Conservation (phyloP, 2,888 invertebrate genomes). For the Habrosyne pyritoides region DNA sequence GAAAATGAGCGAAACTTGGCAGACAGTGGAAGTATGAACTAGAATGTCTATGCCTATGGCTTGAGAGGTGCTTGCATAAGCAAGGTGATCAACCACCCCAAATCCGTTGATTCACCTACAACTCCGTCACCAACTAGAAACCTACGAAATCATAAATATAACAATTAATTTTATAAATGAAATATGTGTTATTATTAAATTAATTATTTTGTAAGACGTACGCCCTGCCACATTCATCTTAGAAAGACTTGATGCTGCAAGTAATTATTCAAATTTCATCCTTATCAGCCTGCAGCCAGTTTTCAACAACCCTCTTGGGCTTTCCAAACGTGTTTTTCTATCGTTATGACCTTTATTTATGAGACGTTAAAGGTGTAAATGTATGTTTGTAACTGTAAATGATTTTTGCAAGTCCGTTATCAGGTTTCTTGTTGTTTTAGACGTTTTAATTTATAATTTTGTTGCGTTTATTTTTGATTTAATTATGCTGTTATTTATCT, state of each 20-base stretch:
- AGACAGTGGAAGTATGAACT: no score
- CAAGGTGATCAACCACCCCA: no score
- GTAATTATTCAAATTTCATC: conserved; percentile 78
- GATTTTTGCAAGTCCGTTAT: conserved; percentile 33
- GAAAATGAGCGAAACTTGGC: no score
- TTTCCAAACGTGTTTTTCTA: conserved; percentile 19
- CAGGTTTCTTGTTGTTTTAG: conserved; percentile 35
- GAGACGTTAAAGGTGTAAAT: conserved; percentile 25
- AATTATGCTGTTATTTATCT: conserved; percentile 3
- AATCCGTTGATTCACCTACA: no score
- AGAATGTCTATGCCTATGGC: no score
- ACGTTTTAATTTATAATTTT: conserved; percentile 50
- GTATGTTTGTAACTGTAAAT: conserved; percentile 17
- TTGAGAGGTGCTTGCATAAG: no score
- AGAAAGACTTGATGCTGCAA: conserved; percentile 56
- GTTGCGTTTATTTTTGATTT: conserved; percentile 7
- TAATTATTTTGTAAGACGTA: conserved; percentile 41
- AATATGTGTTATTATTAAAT: conserved; percentile 6
- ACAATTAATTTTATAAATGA: not conserved
- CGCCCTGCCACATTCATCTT: conserved; percentile 69
- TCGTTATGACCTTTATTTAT: conserved; percentile 29
- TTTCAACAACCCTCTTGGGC: conserved; percentile 54
- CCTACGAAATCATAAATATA: not conserved
- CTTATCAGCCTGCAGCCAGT: conserved; percentile 73
- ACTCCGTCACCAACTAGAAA: not conserved